A percentile compares a stretch with the other conserved stretches of the same genome.
Evolutionary conservation across 2,797 vertebrate genomes (phyloP).

Genomic region (Delichon dasypus): DNA sequence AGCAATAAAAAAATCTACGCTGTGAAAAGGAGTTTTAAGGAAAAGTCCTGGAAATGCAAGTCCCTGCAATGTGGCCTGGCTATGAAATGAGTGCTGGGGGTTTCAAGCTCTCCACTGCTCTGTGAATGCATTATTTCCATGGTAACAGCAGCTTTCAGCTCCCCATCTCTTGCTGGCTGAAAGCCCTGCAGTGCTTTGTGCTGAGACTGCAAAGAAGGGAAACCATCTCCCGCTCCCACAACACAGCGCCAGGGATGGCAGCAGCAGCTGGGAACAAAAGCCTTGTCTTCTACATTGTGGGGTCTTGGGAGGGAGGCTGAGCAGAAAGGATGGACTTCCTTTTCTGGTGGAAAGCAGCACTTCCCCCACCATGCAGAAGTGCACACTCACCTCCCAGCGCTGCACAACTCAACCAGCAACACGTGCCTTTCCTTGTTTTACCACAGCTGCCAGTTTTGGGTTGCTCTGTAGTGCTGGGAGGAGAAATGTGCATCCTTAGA

Average conservation of each 20-base stretch:
- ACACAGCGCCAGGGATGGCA: not conserved
- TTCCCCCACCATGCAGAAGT: not conserved
- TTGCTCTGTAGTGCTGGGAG: not conserved
- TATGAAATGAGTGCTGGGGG: not conserved
- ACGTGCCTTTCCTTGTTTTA: not conserved
- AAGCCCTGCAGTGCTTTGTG: constrained; percentile 76
- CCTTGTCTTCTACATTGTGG: not conserved
- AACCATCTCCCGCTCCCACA: not conserved
- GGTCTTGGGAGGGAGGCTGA: not conserved
- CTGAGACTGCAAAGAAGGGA: constrained; percentile 74
- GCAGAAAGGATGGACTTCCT: not conserved
- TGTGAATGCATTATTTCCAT: constrained; percentile 67
- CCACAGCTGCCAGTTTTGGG: not conserved
- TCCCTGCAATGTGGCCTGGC: not conserved
- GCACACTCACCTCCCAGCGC: not conserved
- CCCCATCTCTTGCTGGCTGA: constrained; percentile 57
- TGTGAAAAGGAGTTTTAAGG: not conserved
- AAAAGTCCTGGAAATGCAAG: not conserved
- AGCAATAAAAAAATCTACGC: not conserved
- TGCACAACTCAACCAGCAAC: not conserved
- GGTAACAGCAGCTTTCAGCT: constrained; percentile 70
- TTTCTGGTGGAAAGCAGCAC: not conserved
- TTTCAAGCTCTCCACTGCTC: not conserved
- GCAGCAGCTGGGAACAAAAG: constrained; percentile 47
- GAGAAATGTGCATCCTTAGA: rapidly evolving